phyloP scores from a whole-genome alignment of 2,888 invertebrate species.

The Campoplex nolae region DNA sequence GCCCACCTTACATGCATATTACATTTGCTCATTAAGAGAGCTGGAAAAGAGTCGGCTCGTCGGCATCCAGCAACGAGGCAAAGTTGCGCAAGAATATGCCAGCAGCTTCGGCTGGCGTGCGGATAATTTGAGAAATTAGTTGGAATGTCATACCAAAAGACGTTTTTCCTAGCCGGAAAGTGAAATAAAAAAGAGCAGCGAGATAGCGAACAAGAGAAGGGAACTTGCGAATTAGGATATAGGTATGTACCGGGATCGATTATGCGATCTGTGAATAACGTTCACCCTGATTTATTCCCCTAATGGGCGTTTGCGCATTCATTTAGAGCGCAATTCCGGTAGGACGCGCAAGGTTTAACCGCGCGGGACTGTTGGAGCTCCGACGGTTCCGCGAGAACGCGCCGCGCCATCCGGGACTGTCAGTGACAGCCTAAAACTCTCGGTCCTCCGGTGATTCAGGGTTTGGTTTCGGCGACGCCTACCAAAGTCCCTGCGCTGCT shows the following conservation, averaged over 20 bases:
- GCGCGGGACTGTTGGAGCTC: constrained; percentile 23
- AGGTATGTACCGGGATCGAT: constrained; percentile 79
- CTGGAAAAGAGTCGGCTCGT: background rate
- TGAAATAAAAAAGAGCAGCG: constrained; percentile 15
- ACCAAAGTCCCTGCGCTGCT: constrained; percentile 75
- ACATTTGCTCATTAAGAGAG: constrained; percentile 50
- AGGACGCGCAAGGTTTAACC: constrained; percentile 74
- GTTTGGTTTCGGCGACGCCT: constrained; percentile 84
- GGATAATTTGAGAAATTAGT: constrained; percentile 13
- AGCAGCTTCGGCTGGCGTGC: background rate
- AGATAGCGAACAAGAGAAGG: constrained; percentile 38
- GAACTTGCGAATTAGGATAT: constrained; percentile 64
- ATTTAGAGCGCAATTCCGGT: constrained; percentile 83
- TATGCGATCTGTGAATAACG: constrained; percentile 83
- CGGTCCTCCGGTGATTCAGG: constrained; percentile 83
- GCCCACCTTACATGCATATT: constrained; percentile 46
- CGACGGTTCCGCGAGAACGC: constrained; percentile 48
- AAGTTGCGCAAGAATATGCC: background rate
- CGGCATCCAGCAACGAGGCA: too few relatives aligned
- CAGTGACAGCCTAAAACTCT: constrained; percentile 84
- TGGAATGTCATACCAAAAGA: background rate
- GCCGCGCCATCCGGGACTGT: constrained; percentile 78
- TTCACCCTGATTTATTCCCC: constrained; percentile 84
- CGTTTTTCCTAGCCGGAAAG: background rate
- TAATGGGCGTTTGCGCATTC: constrained; percentile 85